Percentiles rank a stretch among this genome's conserved stretches.
Evolutionary conservation across 1,140 invertebrate genomes (phyloP).

Genomic region (Nephotettix cincticeps): DNA sequence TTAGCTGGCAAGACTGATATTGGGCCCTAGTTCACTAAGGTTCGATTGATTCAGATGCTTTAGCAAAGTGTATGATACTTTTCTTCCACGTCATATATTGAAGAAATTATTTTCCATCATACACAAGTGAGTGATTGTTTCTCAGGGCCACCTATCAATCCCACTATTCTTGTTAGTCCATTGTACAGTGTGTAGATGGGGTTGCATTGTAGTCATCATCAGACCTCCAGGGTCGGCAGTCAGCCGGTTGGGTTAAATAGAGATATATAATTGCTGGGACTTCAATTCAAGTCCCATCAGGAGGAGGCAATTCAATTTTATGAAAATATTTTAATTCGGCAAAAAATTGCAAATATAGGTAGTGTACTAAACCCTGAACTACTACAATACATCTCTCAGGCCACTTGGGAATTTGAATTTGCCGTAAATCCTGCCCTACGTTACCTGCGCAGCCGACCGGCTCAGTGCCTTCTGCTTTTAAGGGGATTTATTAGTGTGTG

Average conservation of each 20-base stretch:
- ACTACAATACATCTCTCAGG: too few species aligned
- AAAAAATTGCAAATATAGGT: too few species aligned
- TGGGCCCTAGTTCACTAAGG: background rate
- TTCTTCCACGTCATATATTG: background rate
- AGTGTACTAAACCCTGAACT: slow-evolving; percentile 17
- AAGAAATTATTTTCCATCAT: background rate
- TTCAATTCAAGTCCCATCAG: too few species aligned
- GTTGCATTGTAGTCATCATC: too few species aligned
- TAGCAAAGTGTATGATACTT: background rate
- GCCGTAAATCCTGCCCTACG: background rate
- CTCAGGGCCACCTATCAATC: too few species aligned
- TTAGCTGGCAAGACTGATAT: background rate
- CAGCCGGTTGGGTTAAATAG: too few species aligned
- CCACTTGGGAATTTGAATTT: slow-evolving; percentile 5
- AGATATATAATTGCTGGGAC: too few species aligned
- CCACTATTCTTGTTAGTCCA: too few species aligned
- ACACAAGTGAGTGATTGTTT: background rate
- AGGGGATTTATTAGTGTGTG: background rate
- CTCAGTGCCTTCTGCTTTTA: slow-evolving; percentile 5
- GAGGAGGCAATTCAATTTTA: too few species aligned
- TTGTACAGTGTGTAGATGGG: too few species aligned
- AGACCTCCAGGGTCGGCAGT: too few species aligned
- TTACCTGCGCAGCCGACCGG: background rate
- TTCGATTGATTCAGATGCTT: background rate
- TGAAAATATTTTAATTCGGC: too few species aligned